Conservation (phyloP, 1,140 invertebrate species). For the Drosophila mayri region DNA sequence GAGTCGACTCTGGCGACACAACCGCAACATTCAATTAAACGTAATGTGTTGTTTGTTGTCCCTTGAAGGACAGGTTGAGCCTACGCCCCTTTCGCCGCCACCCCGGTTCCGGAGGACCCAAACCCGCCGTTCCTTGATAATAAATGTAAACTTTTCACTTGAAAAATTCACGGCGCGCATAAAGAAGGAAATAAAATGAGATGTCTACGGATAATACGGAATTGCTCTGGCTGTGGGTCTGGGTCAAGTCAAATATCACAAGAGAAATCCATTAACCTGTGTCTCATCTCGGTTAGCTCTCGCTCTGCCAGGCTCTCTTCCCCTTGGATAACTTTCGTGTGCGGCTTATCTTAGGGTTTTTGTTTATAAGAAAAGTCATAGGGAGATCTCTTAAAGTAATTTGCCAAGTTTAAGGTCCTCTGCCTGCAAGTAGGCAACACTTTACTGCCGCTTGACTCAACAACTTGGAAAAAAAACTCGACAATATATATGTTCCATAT, state of each 20-base stretch:
- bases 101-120: not conserved
- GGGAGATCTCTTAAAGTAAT: constrained; percentile 37
- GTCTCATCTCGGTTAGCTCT: constrained; percentile 14
- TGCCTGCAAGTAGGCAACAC: constrained; percentile 54
- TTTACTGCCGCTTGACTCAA: constrained; percentile 53
- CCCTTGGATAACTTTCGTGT: constrained; percentile 49
- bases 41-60: constrained; percentile 82
- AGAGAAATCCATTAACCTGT: constrained; percentile 80
- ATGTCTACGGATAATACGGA: constrained; percentile 49
- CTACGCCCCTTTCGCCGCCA: not conserved
- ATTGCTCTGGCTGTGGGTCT: constrained; percentile 20
- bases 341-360: constrained; percentile 43
- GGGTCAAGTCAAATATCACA: constrained; percentile 72
- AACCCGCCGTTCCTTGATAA: constrained; percentile 45
- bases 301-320: constrained; percentile 26
- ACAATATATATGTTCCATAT: constrained; percentile 54
- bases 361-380: constrained; percentile 1
- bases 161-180: constrained; percentile 54
- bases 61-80: constrained; percentile 42
- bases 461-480: constrained; percentile 24
- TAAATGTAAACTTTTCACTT: constrained; percentile 81
- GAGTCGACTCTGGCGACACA: constrained; percentile 48
- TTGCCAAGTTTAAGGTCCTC: constrained; percentile 66
- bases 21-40: constrained; percentile 82
- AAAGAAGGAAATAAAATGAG: constrained; percentile 64